Percentiles rank a stretch among this genome's conserved stretches.
Conservation (phyloP, 2,113 vertebrate species). For the Hemichromis elongatus region DNA sequence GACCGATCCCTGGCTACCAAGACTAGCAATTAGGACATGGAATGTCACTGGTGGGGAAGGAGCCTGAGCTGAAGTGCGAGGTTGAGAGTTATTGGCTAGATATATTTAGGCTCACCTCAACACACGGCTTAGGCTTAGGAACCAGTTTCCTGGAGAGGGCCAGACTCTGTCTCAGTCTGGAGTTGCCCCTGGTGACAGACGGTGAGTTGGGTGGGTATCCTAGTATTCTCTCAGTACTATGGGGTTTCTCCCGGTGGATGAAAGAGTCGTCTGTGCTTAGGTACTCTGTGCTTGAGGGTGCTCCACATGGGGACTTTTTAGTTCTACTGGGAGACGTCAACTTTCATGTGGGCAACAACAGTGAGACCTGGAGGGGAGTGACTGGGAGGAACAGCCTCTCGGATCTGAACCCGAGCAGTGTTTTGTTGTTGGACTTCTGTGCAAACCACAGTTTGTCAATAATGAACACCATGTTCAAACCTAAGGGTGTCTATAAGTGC, state of each 20-base stretch:
- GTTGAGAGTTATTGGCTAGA: background rate
- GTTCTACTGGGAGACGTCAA: background rate
- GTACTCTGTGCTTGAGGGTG: accelerated
- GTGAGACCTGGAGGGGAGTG: background rate
- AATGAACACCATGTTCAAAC: background rate
- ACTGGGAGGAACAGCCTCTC: too few relatives aligned
- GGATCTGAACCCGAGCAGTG: accelerated
- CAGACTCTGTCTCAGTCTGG: background rate
- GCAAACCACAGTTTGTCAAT: background rate
- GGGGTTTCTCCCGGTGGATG: background rate
- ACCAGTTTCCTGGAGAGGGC: background rate
- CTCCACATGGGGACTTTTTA: accelerated
- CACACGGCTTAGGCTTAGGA: accelerated
- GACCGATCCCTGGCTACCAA: background rate
- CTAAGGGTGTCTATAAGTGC: background rate
- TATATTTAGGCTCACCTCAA: background rate
- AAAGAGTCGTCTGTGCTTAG: background rate
- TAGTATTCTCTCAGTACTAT: background rate
- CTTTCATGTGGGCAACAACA: background rate
- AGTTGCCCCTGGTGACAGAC: background rate
- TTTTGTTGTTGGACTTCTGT: background rate
- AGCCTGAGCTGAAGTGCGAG: background rate
- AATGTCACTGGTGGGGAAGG: background rate
- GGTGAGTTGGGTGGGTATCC: background rate
- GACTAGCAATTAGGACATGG: background rate